These are phyloP conservation scores for Falco biarmicus DNA, from an alignment of 2,797 vertebrate species.

Conservation along the genomic window DNA sequence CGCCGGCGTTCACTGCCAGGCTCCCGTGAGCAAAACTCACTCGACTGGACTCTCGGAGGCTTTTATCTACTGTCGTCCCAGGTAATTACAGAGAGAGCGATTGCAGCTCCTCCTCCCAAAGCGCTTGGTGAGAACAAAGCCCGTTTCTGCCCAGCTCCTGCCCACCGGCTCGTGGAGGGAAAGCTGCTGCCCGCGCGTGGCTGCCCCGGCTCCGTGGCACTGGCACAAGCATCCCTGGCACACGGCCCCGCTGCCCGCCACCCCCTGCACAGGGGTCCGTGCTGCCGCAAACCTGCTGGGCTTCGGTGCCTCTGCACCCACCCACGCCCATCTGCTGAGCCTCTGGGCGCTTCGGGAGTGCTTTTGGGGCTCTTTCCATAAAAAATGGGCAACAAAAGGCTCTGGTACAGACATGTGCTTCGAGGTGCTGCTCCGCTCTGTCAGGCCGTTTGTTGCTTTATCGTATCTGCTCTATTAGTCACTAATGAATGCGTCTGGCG, in stretches of 20 bases:
- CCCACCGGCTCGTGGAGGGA: neutral
- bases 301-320: neutral
- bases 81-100: constrained; percentile 23
- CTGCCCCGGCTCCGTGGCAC: neutral
- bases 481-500: neutral
- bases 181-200: neutral
- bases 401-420: neutral
- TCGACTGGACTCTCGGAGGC: neutral
- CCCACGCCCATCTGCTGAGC: accelerated
- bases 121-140: neutral
- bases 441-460: neutral
- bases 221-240: neutral
- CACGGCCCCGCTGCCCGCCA: neutral
- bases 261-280: neutral
- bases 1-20: neutral
- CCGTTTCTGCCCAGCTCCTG: neutral
- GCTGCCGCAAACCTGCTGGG: neutral
- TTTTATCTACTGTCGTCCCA: constrained; percentile 14
- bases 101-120: constrained; percentile 27
- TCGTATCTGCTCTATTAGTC: neutral
- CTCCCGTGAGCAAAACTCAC: constrained; percentile 19
- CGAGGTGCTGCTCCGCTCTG: neutral
- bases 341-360: neutral
- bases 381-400: neutral
- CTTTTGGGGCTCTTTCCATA: neutral